These are phyloP conservation scores for Corvus cornix DNA, from an alignment of 2,113 vertebrate genomes.

Conservation along the genomic window DNA sequence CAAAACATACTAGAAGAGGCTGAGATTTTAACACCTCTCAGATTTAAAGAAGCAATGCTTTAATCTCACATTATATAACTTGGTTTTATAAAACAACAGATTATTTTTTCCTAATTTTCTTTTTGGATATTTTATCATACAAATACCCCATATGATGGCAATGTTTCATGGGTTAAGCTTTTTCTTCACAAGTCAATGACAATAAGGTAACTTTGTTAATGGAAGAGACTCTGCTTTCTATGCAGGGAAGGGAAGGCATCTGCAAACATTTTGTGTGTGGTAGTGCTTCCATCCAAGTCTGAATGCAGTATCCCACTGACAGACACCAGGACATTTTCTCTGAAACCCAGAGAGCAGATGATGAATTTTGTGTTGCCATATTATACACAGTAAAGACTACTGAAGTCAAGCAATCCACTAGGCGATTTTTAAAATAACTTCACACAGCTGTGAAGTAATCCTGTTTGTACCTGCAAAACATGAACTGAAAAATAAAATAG, in stretches of 20 bases:
- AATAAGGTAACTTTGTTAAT: not conserved
- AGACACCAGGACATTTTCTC: not conserved
- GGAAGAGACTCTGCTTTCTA: not conserved
- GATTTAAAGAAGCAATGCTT: not conserved
- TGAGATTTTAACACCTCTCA: not conserved
- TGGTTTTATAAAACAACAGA: not conserved
- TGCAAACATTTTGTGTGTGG: not conserved
- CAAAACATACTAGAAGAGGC: not conserved
- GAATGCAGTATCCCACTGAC: not conserved
- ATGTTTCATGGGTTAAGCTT: not conserved
- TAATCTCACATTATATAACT: not conserved
- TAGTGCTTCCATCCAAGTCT: not conserved
- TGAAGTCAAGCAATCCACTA: not conserved
- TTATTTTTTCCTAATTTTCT: not conserved
- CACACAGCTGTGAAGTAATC: not conserved
- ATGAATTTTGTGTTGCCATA: not conserved
- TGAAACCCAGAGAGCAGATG: not conserved
- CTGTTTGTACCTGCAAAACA: not conserved
- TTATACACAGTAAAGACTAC: not conserved
- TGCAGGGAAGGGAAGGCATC: not conserved
- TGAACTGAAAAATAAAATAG: not conserved
- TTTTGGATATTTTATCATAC: not conserved
- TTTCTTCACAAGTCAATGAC: not conserved
- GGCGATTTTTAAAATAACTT: not conserved
- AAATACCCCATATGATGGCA: not conserved